A percentile compares a stretch with the other conserved stretches of the same genome.
Evolutionary conservation across 1,140 invertebrate species (phyloP).

Genomic region (Ladona fulva): DNA sequence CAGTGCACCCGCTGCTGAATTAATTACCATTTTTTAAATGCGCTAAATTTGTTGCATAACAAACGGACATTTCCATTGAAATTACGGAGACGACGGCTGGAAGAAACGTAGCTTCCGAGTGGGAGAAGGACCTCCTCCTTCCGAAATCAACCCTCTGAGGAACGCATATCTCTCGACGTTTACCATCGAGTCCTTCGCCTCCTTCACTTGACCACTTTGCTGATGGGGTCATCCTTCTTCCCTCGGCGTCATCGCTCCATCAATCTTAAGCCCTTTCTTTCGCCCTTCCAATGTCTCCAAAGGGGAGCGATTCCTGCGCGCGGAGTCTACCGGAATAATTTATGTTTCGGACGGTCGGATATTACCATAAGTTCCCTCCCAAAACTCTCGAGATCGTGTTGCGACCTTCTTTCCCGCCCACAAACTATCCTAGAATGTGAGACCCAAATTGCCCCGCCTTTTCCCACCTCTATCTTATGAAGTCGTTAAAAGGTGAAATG

Average conservation of each 20-base stretch:
- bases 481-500: no score
- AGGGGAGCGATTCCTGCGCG: neutral
- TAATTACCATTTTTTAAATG: neutral
- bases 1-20: neutral
- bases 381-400: no score
- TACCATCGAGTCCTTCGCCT: neutral
- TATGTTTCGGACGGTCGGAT: neutral
- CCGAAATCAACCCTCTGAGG: neutral
- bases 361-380: neutral
- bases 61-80: neutral
- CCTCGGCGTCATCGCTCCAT: neutral
- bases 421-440: no score
- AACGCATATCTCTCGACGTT: neutral
- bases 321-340: neutral
- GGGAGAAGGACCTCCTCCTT: neutral
- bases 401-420: no score
- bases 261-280: no score
- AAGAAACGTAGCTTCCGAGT: neutral
- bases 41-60: constrained; percentile 6
- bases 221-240: neutral
- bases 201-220: neutral
- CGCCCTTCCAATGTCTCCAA: no score
- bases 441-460: no score
- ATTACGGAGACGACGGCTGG: neutral
- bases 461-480: no score